Evolutionary conservation across 2,888 invertebrate species (phyloP), one percentile per base, ranked within the genome.

Genomic region (Nesidiocoris tenuis): DNA sequence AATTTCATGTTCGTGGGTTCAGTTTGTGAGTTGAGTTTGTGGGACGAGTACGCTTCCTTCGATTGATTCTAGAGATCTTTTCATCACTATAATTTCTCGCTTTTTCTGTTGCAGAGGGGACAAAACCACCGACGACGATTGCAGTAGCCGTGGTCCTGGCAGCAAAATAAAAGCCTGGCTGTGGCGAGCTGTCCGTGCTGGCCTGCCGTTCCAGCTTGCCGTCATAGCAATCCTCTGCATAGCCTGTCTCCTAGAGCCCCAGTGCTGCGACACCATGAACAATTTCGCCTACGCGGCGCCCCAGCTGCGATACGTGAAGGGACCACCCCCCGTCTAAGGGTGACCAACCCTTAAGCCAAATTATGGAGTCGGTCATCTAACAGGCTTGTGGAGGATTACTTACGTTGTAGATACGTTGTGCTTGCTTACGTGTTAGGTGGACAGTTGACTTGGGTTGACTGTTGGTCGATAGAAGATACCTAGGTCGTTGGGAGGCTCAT

Each of bases 221-320:
- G 85, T 93, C 74, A 87, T 92, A 64, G 90, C 91, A 0, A 84
- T 93, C 55, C 87, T 92, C 67, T 88, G 91, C 78, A 87, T 91
- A 72, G 91, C 91, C 16, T 92, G 90, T 84, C 86, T 92, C 56
- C 86, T 91, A 19, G 91, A 92, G 81, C 88, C 91, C 3, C 87
- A 90, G 66, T 93, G 92, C 84, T 93, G 92, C 84, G 92, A 92
- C 82, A 88, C 90, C 74, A 86, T 92, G 81, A 91, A 93, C 85
- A 91, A 90, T 74, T 87, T 92, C 79, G 90, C 90, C 70, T 87
- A 91, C 81, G 90, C 91, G 0, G 89, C 90, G n/a, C 93, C 93
- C 2, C 92, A 93, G 81, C 85, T 94, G 75, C 89, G 91, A 80
- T 93, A 93, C 83, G 88, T 92, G n/a, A 88, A 90, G 77, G 93